Evolutionary conservation across 2,888 invertebrate species (phyloP).

Genomic region (Drosophila meridiana): DNA sequence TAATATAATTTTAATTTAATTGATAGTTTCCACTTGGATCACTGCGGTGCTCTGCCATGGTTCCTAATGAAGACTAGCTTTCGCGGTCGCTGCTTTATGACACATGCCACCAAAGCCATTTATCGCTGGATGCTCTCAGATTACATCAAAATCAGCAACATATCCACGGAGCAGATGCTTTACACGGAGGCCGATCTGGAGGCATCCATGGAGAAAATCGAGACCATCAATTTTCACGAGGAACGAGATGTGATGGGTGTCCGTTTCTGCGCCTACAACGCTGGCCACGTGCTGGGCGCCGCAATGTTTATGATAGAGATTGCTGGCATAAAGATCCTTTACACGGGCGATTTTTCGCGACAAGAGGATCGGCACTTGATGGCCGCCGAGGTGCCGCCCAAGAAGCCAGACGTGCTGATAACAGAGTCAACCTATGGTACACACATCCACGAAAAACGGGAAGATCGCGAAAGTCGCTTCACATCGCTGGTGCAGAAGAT

Average conservation of each 20-base stretch:
- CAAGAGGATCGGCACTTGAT: conserved; percentile 99
- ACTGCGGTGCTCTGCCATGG: conserved; percentile 99
- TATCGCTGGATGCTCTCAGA: conserved; percentile 99
- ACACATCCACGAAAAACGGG: conserved; percentile 99
- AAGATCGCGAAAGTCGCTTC: conserved; percentile 97
- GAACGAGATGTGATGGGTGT: conserved; percentile 98
- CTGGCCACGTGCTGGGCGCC: conserved; percentile 99
- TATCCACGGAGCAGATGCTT: conserved; percentile 97
- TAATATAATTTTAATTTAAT: background rate
- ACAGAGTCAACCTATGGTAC: conserved; percentile 99
- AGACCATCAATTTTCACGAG: conserved; percentile 98
- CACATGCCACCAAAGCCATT: conserved; percentile 99
- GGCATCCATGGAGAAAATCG: conserved; percentile 99
- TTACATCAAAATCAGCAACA: conserved; percentile 99
- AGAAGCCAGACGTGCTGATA: conserved; percentile 98
- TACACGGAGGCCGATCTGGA: conserved; percentile 99
- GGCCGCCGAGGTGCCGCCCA: conserved; percentile 99
- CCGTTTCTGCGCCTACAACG: conserved; percentile 99
- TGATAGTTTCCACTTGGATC: conserved; percentile 97
- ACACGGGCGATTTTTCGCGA: conserved; percentile 99
- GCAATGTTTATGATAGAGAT: conserved; percentile 99
- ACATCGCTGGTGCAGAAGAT: conserved; percentile 97
- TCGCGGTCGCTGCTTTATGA: conserved; percentile 99
- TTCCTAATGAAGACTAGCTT: conserved; percentile 98
- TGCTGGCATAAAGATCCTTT: conserved; percentile 97